Conservation (phyloP, 2,113 vertebrate species). For the Coregonus clupeaformis region DNA sequence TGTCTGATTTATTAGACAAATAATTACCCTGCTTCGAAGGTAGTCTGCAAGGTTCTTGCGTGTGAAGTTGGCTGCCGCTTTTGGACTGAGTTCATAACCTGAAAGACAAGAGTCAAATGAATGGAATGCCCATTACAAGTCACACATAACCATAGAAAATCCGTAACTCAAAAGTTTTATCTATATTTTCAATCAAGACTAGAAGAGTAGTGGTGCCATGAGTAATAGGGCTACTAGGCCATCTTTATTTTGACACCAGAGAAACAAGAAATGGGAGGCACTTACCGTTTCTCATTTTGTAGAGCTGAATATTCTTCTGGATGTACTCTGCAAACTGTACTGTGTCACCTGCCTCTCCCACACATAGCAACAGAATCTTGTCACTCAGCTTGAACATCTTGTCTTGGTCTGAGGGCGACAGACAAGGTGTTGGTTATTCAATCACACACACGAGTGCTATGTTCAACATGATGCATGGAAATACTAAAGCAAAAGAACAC, state of each 20-base stretch:
- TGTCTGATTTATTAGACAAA: no score
- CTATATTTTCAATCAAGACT: background rate
- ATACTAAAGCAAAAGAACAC: background rate
- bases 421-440: background rate
- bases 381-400: slow-evolving; percentile 99
- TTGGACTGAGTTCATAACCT: slow-evolving; percentile 96
- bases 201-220: background rate
- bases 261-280: background rate
- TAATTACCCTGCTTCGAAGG: slow-evolving; percentile 89
- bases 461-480: background rate
- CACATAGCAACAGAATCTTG: slow-evolving; percentile 93
- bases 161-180: background rate
- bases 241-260: background rate
- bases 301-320: slow-evolving; percentile 98
- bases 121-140: background rate
- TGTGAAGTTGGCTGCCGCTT: slow-evolving; percentile 97
- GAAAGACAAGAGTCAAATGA: slow-evolving; percentile 23
- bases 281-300: slow-evolving; percentile 98
- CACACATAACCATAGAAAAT: no score
- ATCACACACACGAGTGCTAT: slow-evolving; percentile 36
- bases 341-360: slow-evolving; percentile 96
- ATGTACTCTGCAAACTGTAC: slow-evolving; percentile 99
- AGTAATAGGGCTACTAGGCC: no score
- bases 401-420: slow-evolving; percentile 84
- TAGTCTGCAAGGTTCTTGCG: slow-evolving; percentile 94